These are phyloP conservation scores for Crambe crambe DNA, from an alignment of 37 sponge, comb jelly and placozoan genomes.

Conservation along the genomic window DNA sequence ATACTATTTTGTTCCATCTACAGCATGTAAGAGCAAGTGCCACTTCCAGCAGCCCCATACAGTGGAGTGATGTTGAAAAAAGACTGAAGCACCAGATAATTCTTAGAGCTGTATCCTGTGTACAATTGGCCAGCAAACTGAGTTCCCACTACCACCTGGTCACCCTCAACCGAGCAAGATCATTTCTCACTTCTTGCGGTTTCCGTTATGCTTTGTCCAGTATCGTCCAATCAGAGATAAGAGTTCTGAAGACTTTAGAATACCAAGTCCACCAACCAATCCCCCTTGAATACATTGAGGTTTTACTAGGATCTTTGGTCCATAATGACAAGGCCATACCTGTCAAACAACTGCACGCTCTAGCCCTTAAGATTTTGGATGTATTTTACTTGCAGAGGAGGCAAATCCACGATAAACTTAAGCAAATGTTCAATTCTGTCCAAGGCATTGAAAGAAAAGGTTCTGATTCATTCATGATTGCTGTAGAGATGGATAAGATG, in stretches of 20 bases:
- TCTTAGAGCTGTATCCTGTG: conserved; percentile 77
- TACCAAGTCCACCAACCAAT: conserved; percentile 65
- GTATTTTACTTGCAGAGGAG: conserved; percentile 39
- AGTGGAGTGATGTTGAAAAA: conserved; percentile 77
- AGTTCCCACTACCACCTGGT: conserved; percentile 82
- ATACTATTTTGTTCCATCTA: too few species aligned
- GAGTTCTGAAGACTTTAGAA: conserved; percentile 75
- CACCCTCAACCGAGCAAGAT: conserved; percentile 28
- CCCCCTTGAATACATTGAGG: conserved; percentile 67
- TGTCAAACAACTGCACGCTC: conserved; percentile 68
- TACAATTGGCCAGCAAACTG: conserved; percentile 87
- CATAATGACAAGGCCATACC: conserved; percentile 29
- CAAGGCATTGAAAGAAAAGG: neutral
- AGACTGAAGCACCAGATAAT: conserved; percentile 77
- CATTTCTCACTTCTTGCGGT: conserved; percentile 57
- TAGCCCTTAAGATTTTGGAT: conserved; percentile 62
- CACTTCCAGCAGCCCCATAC: conserved; percentile 37
- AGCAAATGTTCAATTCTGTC: neutral
- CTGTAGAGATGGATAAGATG: conserved; percentile 51
- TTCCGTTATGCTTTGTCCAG: conserved; percentile 77
- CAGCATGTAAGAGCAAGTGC: conserved; percentile 51
- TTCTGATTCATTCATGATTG: neutral
- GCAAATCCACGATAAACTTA: conserved; percentile 8
- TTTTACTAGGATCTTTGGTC: conserved; percentile 65
- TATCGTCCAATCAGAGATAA: conserved; percentile 86